Evolutionary conservation across 2,113 vertebrate species (phyloP), one percentile per base, ranked within the genome.

Genomic region (Megaleporinus macrocephalus): DNA sequence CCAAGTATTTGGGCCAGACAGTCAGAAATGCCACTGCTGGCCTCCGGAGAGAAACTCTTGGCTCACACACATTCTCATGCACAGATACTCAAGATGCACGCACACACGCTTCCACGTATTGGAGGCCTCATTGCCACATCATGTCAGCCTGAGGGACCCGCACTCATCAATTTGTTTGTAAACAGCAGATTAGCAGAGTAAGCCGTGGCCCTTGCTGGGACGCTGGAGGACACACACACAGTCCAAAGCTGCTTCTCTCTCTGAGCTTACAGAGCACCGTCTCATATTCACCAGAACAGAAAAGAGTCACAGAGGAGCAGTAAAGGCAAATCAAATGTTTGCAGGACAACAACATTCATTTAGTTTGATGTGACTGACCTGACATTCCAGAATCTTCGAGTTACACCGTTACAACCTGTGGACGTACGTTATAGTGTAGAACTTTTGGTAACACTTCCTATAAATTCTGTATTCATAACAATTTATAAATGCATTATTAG

Each of bases 151-250:
- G 79, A 87, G 90, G 92, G 88, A 78, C 89, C 90, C 88, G 90
- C 90, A 93, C 90, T 93, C 92, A 91, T 92, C 92, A 91, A 87
- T 93, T 89, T 93, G 93, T 94, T 93, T 91, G 93, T 92, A 94
- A 94, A 94, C 90, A 92, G 78, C 90, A 93, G 89, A 93, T 94
- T 93, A 92, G 89, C 88, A 89, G 81, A 87, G 82, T 91, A 92
- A 92, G 91, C 85, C 89, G 89, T 89, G 88, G 89, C 87, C 66
- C 83, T 72, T 76, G 82, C 81, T 90, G 76, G 78, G 86, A 70
- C 76, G 85, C 89, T 85, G 63, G 63, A 90, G 86, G 89, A 59
- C 41, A 75, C 55, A 75, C 55, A 41, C 16, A 33, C 53, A 44
- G 26, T 55, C 15, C 76, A 79, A 24, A 27, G 9, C 20, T 15